Evolutionary conservation across 1,140 invertebrate species (phyloP).

Genomic region (Whitmania pigra): DNA sequence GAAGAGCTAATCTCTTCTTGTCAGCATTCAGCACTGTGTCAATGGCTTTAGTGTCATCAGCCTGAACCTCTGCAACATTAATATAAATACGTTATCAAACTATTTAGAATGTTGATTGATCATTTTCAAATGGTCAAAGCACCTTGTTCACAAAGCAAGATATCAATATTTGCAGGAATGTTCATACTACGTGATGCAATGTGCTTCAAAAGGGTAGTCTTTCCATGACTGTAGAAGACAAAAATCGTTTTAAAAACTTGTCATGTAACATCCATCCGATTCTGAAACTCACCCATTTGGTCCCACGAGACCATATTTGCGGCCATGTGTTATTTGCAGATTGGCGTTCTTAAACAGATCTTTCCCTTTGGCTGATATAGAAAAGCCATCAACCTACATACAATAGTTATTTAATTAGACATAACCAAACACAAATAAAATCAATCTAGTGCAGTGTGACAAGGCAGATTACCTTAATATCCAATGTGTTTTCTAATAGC

Average conservation of each 20-base stretch:
- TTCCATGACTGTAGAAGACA: slow-evolving; percentile 62
- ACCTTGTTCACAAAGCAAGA: slow-evolving; percentile 89
- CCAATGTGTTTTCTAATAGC: slow-evolving; percentile 80
- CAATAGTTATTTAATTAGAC: background rate
- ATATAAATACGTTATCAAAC: background rate
- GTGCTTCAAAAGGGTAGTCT: slow-evolving; percentile 92
- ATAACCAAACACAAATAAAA: background rate
- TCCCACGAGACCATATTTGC: slow-evolving; percentile 91
- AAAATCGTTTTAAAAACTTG: slow-evolving; percentile 21
- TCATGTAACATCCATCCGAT: background rate
- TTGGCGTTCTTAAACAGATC: slow-evolving; percentile 94
- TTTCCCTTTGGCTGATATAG: slow-evolving; percentile 90
- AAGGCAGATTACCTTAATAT: slow-evolving; percentile 69
- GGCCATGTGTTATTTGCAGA: slow-evolving; percentile 78
- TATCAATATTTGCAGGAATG: slow-evolving; percentile 91
- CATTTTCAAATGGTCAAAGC: slow-evolving; percentile 14
- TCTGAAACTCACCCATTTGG: slow-evolving; percentile 69
- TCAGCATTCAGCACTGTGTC: slow-evolving; percentile 84
- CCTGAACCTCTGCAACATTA: slow-evolving; percentile 61
- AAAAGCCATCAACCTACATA: slow-evolving; percentile 73
- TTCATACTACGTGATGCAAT: slow-evolving; percentile 73
- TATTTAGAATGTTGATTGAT: background rate
- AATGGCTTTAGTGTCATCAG: slow-evolving; percentile 78
- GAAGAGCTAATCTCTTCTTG: slow-evolving; percentile 65
- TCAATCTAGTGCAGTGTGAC: slow-evolving; percentile 6